Conservation (phyloP, 2,888 invertebrate genomes). For the Nemapogon koenigi region DNA sequence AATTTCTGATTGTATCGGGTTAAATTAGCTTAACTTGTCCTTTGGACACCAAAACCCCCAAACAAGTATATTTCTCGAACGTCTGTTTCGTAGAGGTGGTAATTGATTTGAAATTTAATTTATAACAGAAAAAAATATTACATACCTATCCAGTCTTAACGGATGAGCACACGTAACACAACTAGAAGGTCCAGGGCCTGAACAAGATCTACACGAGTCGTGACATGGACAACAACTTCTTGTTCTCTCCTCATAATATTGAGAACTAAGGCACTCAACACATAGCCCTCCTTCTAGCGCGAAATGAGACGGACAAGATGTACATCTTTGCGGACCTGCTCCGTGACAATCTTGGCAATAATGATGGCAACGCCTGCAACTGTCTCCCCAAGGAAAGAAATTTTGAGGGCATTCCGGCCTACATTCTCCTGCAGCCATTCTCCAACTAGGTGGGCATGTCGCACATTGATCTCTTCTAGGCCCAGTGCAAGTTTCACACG, state of each 20-base stretch:
- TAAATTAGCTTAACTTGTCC: too few species aligned
- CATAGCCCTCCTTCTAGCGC: constrained; percentile 75
- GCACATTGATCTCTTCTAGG: constrained; percentile 86
- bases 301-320: constrained; percentile 74
- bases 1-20: too few species aligned
- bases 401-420: constrained; percentile 85
- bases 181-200: constrained; percentile 74
- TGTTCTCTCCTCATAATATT: constrained; percentile 74
- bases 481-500: constrained; percentile 85
- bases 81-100: neutral
- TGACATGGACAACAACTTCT: constrained; percentile 76
- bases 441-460: constrained; percentile 80
- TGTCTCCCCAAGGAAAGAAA: constrained; percentile 82
- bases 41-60: too few species aligned
- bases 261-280: constrained; percentile 76
- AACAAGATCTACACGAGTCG: constrained; percentile 72
- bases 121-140: constrained; percentile 4
- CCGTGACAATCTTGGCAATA: constrained; percentile 89
- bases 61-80: too few species aligned
- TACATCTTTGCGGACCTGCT: constrained; percentile 76
- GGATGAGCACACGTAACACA: constrained; percentile 75
- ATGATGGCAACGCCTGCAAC: constrained; percentile 88
- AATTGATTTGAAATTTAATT: neutral
- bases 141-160: constrained; percentile 69
- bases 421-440: constrained; percentile 82